Evolutionary conservation across 2,797 vertebrate genomes (phyloP).

Genomic region (Mallotus villosus): DNA sequence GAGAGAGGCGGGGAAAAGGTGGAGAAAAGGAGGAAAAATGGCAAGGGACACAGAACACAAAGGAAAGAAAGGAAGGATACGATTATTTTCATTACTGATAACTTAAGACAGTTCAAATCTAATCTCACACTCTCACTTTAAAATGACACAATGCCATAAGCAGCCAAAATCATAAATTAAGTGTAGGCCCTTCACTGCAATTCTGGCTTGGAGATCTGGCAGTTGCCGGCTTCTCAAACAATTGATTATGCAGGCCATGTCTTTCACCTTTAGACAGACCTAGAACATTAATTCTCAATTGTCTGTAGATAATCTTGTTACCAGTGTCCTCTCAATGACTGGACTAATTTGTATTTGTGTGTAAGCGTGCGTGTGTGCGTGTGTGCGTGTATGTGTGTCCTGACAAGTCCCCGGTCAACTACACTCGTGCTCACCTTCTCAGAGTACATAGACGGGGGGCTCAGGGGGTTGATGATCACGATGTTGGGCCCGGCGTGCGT

Average conservation of each 20-base stretch:
- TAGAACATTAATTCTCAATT: too few relatives aligned
- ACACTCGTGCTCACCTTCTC: constrained; percentile 84
- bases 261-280: too few relatives aligned
- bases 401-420: background rate
- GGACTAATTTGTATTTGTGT: background rate
- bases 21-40: background rate
- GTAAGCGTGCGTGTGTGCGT: background rate
- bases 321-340: background rate
- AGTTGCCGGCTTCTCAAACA: background rate
- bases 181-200: too few relatives aligned
- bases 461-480: constrained; percentile 92
- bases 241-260: too few relatives aligned
- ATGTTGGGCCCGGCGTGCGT: constrained; percentile 87
- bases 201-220: too few relatives aligned
- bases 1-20: background rate
- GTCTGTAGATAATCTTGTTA: background rate
- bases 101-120: too few relatives aligned
- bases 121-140: background rate
- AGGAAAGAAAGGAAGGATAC: background rate
- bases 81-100: background rate
- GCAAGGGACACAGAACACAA: background rate
- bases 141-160: background rate
- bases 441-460: constrained; percentile 93
- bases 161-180: background rate
- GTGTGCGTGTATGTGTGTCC: too few relatives aligned